These are phyloP conservation scores for Anguilla marmorata DNA, from an alignment of 2,797 vertebrate species.

Conservation along the genomic window DNA sequence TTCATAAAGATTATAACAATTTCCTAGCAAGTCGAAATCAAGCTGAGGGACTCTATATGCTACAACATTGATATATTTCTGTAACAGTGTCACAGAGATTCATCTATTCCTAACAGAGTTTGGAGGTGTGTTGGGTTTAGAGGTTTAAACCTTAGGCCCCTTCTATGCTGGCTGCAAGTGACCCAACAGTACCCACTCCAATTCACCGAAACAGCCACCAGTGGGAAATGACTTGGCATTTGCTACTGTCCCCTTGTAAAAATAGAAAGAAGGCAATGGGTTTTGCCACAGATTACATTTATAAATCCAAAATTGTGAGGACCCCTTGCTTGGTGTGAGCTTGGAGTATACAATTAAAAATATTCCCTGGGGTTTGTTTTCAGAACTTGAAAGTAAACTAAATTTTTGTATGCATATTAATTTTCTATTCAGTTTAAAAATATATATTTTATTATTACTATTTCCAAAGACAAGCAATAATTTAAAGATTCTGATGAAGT, in stretches of 20 bases:
- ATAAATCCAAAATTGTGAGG: background rate
- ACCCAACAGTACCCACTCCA: background rate
- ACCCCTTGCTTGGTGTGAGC: background rate
- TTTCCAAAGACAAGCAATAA: too few relatives aligned
- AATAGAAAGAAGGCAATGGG: background rate
- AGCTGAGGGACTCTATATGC: background rate
- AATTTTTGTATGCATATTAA: too few relatives aligned
- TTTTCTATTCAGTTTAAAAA: too few relatives aligned
- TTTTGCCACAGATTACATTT: background rate
- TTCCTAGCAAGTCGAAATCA: background rate
- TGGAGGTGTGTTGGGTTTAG: background rate
- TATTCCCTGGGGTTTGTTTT: background rate
- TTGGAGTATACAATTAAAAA: background rate
- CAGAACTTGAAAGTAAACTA: background rate
- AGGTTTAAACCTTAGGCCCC: background rate
- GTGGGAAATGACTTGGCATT: background rate
- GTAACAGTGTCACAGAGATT: background rate
- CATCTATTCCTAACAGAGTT: background rate
- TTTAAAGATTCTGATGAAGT: too few relatives aligned
- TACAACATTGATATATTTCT: background rate
- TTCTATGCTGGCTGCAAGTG: background rate
- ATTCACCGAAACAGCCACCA: background rate
- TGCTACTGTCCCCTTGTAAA: background rate
- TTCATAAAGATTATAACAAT: too few relatives aligned
- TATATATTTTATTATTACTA: too few relatives aligned